These are phyloP conservation scores for Chaetorhynchus papuensis DNA, from an alignment of 2,113 vertebrate genomes.

Conservation along the genomic window DNA sequence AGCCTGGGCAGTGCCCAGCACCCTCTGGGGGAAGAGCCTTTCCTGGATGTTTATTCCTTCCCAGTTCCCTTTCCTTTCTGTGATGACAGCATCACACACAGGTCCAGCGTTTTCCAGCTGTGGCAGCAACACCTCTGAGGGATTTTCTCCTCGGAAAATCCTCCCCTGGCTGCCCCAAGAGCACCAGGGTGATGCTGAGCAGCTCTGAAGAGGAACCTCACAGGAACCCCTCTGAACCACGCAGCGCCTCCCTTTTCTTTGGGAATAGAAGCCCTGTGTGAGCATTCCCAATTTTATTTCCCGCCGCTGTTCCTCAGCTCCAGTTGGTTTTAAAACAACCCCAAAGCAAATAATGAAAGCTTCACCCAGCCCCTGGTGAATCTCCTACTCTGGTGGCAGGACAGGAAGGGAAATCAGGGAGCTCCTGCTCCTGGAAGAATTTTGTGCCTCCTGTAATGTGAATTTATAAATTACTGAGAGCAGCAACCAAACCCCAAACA, in stretches of 20 bases:
- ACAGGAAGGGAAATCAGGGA: too few species aligned
- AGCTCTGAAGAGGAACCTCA: neutral
- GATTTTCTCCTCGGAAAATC: neutral
- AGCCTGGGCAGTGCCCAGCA: neutral
- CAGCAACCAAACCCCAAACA: neutral
- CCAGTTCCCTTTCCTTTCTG: accelerated
- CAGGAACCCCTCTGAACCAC: neutral
- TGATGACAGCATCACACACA: neutral
- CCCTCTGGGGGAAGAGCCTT: accelerated
- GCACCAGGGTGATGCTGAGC: neutral
- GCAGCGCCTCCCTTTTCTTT: constrained; percentile 1
- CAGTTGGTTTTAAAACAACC: too few species aligned
- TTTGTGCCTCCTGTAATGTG: neutral
- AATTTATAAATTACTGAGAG: neutral
- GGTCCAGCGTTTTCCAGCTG: neutral
- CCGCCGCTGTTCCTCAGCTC: neutral
- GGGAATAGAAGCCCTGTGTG: neutral
- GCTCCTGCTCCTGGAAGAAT: too few species aligned
- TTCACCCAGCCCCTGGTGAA: too few species aligned
- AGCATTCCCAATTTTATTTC: constrained; percentile 41
- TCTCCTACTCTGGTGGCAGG: too few species aligned
- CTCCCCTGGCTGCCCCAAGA: constrained; percentile 5
- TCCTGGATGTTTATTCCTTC: neutral
- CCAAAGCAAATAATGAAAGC: too few species aligned
- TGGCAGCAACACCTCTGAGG: neutral